Conservation (phyloP, 2,888 invertebrate species). For the Villa cingulata region DNA sequence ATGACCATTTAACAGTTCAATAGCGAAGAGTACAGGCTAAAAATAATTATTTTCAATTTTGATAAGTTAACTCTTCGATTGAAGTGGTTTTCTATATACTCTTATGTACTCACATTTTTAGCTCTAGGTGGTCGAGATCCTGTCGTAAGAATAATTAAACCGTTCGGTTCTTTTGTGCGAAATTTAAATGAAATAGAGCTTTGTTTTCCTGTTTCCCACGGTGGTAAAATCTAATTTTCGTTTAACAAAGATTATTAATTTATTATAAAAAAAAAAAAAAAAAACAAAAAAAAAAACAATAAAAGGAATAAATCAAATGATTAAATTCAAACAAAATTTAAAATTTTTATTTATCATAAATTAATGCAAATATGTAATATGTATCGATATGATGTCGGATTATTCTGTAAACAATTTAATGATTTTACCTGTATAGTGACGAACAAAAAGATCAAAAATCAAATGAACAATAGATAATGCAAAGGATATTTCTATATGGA, state of each 20-base stretch:
- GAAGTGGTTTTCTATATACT: too few species aligned
- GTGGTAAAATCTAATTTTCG: conserved; percentile 49
- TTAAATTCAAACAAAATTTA: too few species aligned
- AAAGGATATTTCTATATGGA: too few species aligned
- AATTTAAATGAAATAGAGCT: conserved; percentile 90
- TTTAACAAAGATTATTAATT: neutral
- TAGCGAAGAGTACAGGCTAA: conserved; percentile 81
- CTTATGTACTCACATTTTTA: conserved; percentile 33
- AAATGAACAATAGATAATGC: too few species aligned
- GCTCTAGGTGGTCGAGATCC: conserved; percentile 64
- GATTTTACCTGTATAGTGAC: too few species aligned
- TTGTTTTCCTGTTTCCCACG: conserved; percentile 81
- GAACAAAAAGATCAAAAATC: too few species aligned
- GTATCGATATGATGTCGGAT: too few species aligned
- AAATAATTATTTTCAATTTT: neutral
- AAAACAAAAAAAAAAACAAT: neutral
- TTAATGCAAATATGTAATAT: too few species aligned
- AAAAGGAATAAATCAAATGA: too few species aligned
- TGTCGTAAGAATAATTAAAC: conserved; percentile 83
- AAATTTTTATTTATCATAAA: too few species aligned
- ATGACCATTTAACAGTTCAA: conserved; percentile 88
- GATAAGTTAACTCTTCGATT: neutral
- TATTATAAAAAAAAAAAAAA: neutral
- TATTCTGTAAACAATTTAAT: too few species aligned
- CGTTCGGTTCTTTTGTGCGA: conserved; percentile 88